phyloP scores from a whole-genome alignment of 2,797 vertebrate genomes.

The Heterohyrax brucei region DNA sequence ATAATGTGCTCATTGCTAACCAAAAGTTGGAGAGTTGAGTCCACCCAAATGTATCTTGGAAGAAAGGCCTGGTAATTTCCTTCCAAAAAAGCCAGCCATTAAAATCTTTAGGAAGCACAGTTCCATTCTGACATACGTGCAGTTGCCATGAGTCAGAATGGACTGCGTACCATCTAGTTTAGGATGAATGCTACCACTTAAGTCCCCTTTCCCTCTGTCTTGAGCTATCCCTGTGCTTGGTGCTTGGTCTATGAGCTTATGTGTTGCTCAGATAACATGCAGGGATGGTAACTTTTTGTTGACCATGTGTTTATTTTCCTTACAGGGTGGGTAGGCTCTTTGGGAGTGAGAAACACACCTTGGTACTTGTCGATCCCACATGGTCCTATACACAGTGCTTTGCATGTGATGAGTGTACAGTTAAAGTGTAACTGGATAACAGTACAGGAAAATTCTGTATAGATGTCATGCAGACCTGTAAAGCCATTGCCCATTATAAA shows the following conservation, averaged over 20 bases:
- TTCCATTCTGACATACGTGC: neutral
- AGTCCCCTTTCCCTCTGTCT: neutral
- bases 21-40: neutral
- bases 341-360: neutral
- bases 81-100: neutral
- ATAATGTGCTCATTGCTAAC: neutral
- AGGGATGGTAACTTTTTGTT: neutral
- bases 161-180: neutral
- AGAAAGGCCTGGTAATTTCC: neutral
- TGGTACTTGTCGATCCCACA: rapidly evolving
- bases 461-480: neutral
- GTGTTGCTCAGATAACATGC: rapidly evolving
- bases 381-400: neutral
- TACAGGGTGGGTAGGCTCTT: neutral
- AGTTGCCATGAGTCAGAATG: neutral
- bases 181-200: neutral
- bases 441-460: neutral
- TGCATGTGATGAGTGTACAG: neutral
- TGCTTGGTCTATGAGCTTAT: neutral
- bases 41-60: neutral
- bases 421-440: neutral
- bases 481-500: rapidly evolving
- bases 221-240: too few species aligned
- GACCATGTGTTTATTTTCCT: rapidly evolving
- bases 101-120: neutral